A percentile compares a stretch with the other conserved stretches of the same genome.
These are phyloP conservation scores for Anolis carolinensis DNA, from an alignment of 2,113 vertebrate species.

Conservation along the genomic window DNA sequence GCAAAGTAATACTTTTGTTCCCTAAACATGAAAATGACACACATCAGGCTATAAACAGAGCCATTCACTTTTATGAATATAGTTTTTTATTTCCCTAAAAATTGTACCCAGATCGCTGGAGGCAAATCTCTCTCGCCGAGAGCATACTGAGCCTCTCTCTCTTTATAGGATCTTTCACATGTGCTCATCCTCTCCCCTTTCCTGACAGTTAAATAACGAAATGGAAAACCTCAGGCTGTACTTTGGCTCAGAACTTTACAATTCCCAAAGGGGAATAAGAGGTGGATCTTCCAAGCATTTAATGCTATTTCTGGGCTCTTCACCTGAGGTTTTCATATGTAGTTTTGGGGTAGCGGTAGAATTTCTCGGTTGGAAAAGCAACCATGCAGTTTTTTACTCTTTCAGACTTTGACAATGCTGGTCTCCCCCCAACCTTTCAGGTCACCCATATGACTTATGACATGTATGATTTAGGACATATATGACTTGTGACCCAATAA, in stretches of 20 bases:
- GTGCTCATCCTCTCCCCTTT: background rate
- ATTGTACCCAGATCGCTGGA: background rate
- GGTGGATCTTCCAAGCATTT: background rate
- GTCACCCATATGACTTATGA: background rate
- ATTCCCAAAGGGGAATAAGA: background rate
- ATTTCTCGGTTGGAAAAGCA: background rate
- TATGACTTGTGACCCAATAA: too few species aligned
- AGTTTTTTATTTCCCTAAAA: background rate
- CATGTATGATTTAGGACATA: too few species aligned
- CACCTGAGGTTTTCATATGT: background rate
- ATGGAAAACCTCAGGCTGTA: conserved; percentile 19
- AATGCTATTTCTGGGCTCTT: background rate
- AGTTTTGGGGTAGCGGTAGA: background rate
- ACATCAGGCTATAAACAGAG: background rate
- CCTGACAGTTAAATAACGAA: background rate
- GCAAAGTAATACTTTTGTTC: background rate
- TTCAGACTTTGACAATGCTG: too few species aligned
- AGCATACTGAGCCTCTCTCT: background rate
- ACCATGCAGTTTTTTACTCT: background rate
- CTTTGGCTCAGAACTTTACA: background rate
- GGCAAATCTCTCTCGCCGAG: background rate
- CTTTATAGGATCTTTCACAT: background rate
- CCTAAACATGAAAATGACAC: background rate
- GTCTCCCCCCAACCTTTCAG: background rate
- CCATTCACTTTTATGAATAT: background rate